These are phyloP conservation scores for Tragopan temminckii DNA, from an alignment of 2,797 vertebrate species.

Conservation along the genomic window DNA sequence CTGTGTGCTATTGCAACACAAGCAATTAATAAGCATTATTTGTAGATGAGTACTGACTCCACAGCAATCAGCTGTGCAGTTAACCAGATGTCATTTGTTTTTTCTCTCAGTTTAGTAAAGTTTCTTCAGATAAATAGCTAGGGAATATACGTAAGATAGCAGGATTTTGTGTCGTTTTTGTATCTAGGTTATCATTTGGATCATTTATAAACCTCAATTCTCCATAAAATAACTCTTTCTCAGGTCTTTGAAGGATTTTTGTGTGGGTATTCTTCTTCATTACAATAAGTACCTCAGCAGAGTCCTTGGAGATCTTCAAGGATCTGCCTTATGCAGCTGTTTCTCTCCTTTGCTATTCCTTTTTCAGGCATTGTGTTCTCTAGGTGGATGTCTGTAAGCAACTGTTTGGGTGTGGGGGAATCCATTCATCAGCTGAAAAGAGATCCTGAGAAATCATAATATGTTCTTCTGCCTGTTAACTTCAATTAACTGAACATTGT, in stretches of 20 bases:
- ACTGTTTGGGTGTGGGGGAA: not conserved
- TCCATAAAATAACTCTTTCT: not conserved
- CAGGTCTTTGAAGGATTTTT: not conserved
- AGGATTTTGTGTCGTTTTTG: not conserved
- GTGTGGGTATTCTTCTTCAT: not conserved
- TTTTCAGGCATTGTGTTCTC: not conserved
- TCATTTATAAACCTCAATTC: not conserved
- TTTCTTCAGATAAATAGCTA: not conserved
- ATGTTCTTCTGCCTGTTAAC: not conserved
- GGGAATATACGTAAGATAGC: not conserved
- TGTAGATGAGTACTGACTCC: slow-evolving; percentile 7
- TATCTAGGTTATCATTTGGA: not conserved
- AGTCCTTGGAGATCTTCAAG: not conserved
- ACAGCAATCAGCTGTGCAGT: not conserved
- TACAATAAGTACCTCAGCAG: not conserved
- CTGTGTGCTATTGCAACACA: not conserved
- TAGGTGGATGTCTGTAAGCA: not conserved
- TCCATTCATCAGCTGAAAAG: rapidly evolving
- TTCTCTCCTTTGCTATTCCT: not conserved
- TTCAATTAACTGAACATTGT: not conserved
- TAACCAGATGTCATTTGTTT: not conserved
- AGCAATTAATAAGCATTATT: slow-evolving; percentile 40
- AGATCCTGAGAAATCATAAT: not conserved
- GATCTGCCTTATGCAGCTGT: not conserved
- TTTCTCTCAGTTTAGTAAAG: not conserved